Base-by-base conservation (phyloP, 2,113 vertebrate species). In the Kryptolebias marmoratus region DNA sequence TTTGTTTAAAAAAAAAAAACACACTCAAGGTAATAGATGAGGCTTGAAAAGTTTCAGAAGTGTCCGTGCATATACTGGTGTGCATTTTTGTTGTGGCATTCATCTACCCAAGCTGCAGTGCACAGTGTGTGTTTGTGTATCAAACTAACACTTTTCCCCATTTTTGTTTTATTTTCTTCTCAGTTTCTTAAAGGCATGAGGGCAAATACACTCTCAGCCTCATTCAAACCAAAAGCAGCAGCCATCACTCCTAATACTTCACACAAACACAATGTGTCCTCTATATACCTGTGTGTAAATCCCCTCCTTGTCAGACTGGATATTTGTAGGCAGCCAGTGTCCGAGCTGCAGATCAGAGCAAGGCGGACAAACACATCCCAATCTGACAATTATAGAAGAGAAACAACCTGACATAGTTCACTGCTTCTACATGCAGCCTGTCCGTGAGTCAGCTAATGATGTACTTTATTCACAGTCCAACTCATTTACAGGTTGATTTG, bases 251-350 rank as follows among this genome's bases (percentile, higher is more conserved):
- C 81, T 77, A 62, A 62, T 79, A 66, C 79, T 56, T 72, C 77
- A 39, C 62, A 73, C 64, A 65, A 68, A 64, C 69, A 70, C 76
- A 56, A 15, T 49, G 49, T 30, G 70, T 72, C 68, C 52, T 60
- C 80, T 76, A 9, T 42, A 74, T 42, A 81, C 76, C 75, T 81
- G 52, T 56, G 75, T 76, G 68, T 81, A 78, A 86, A 88, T 80
- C 77, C 71, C 58, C 27, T 71, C 68, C 8, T 10, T 42, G 39
- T 42, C 39, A 42, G 39, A 42, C 39, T 73, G 63, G 60, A 73
- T 73, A 60, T 85, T 68, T 68, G 58, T 59, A 73, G 71, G 69
- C 71, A 53, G 71, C 58, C 59, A 47, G 72, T 44, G 66, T 80
- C 82, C 71, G 68, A 57, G 63, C 80, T 60, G 59, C 64, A 73